Conservation (phyloP, 2,888 invertebrate genomes). For the Acanthosepion pharaonis region DNA sequence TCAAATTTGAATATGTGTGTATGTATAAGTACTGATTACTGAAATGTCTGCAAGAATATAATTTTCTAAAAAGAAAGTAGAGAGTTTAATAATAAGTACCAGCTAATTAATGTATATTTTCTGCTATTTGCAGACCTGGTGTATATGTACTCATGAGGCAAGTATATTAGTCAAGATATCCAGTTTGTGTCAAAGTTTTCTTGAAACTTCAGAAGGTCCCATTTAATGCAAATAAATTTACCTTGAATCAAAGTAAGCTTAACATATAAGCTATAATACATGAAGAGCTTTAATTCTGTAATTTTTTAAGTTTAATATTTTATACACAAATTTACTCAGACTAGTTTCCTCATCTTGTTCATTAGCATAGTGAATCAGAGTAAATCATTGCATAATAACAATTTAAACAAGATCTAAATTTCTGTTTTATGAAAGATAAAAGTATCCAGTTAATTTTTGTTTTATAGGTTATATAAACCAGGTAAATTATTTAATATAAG, state of each 20-base stretch:
- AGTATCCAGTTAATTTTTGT: too few species aligned
- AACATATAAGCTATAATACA: background rate
- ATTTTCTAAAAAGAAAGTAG: too few species aligned
- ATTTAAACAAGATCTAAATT: background rate
- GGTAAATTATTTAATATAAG: background rate
- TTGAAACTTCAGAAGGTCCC: too few species aligned
- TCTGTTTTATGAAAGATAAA: background rate
- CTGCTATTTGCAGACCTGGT: background rate
- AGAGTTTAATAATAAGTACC: too few species aligned
- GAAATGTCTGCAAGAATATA: background rate
- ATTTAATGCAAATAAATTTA: too few species aligned
- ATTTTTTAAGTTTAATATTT: background rate
- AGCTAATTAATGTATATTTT: background rate
- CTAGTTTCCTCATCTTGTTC: too few species aligned
- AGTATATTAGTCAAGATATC: too few species aligned
- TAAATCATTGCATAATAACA: too few species aligned
- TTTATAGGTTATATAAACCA: too few species aligned
- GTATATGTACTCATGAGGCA: background rate
- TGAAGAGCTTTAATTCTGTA: background rate
- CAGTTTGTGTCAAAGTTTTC: too few species aligned
- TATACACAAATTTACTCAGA: too few species aligned
- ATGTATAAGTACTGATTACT: background rate
- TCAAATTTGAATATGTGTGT: background rate
- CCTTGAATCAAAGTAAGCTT: background rate
- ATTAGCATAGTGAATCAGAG: too few species aligned